phyloP scores from a whole-genome alignment of 2,888 invertebrate species.

The Agonopterix arenella region DNA sequence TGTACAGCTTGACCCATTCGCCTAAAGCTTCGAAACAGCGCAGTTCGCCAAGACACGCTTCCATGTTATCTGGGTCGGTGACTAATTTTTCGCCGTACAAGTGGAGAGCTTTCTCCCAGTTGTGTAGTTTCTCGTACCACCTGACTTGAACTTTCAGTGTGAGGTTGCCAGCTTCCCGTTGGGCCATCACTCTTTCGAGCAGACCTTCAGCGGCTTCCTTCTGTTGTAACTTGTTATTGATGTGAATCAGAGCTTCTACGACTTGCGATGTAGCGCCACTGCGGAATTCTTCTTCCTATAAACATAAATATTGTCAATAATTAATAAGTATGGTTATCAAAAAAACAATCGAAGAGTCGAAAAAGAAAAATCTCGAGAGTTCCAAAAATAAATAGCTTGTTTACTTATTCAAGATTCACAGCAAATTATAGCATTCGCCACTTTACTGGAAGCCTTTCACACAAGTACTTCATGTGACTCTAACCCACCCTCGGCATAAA shows the following conservation, averaged over 20 bases:
- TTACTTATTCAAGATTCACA: no score
- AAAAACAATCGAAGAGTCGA: no score
- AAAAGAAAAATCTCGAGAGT: no score
- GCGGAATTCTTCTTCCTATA: slow-evolving; percentile 93
- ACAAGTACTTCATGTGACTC: no score
- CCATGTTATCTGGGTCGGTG: slow-evolving; percentile 81
- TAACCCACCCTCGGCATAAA: no score
- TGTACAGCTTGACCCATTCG: slow-evolving; percentile 94
- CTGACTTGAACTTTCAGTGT: slow-evolving; percentile 80
- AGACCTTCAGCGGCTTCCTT: slow-evolving; percentile 98
- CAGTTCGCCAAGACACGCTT: slow-evolving; percentile 94
- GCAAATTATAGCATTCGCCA: no score
- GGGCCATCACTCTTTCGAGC: slow-evolving; percentile 91
- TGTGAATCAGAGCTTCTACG: slow-evolving; percentile 94
- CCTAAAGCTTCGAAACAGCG: slow-evolving; percentile 97
- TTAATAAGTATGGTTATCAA: no score
- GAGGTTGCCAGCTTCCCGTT: slow-evolving; percentile 82
- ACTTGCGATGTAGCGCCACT: slow-evolving; percentile 89
- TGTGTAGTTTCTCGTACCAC: slow-evolving; percentile 99
- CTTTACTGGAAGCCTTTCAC: no score
- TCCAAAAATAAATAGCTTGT: no score
- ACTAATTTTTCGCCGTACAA: slow-evolving; percentile 88
- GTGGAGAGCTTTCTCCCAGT: slow-evolving; percentile 97
- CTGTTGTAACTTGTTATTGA: slow-evolving; percentile 98
- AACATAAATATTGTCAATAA: no score